Evolutionary conservation across 2,797 vertebrate species (phyloP), one percentile per base, ranked within the genome.

Genomic region (Salmo trutta): DNA sequence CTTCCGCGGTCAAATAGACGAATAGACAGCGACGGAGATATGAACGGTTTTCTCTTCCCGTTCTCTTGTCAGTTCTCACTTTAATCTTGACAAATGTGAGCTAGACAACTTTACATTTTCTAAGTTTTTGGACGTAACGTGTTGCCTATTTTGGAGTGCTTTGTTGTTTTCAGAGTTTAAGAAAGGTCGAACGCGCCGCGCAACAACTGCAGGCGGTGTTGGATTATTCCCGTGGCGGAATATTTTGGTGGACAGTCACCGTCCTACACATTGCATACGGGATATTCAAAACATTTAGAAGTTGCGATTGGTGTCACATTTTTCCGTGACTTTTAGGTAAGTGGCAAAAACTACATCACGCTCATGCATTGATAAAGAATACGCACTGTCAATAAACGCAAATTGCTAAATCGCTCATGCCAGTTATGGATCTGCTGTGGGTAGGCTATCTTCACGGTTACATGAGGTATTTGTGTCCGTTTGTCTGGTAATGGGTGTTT

Each of bases 241-340:
- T 78, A 69, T 74, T 74, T 70, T 64, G 71, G 68, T 77, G 75
- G 71, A 67, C 52, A 52, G 56, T 14, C 69, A 74, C 5, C 24
- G 41, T 10, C 41, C 7, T 41, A 69, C 5, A 1, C 65, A 24
- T 70, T 6, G 51, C 0, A 76, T 0, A 33, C 5, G 33, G 69
- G 77, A 77, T 82, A 78, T 14, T 52, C 8, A 27, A 16, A 17
- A 36, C 5, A 15, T 51, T 52, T 66, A 52, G 8, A 90, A 88
- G 80, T 91, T 85, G 75, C 82, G 71, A 70, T 78, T 16, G 75
- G 78, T 82, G 79, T 84, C 77, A 70, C 17, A 82, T 81, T 84
- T 84, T 72, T 85, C 53, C 4, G 84, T 17, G 80, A 81, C 76
- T 90, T 81, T 79, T 91, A 90, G 94, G 94, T 95, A 79, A 92